Base-by-base conservation (phyloP, 2,888 invertebrate genomes). In the Andrena bicolor region DNA sequence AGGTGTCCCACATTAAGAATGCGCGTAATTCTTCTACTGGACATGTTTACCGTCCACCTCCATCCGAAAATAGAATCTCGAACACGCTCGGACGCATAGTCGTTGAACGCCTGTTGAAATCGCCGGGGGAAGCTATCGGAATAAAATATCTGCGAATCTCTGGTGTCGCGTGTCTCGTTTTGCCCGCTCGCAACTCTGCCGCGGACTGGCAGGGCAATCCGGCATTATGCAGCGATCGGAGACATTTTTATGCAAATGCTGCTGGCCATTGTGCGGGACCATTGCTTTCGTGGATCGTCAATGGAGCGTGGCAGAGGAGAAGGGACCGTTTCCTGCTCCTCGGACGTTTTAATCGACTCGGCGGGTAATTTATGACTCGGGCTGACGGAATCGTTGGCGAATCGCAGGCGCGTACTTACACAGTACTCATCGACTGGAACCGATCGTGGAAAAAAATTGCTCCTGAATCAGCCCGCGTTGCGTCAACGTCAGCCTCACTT, bases 171-270 rank as follows among this genome's bases (percentile, higher is more conserved):
- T n/a, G 41, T 65, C 23, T 41, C 28, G 41, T 63, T 30, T 63
- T 30, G 69, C 60, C 23, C 64, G 53, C 20, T 68, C 65, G 56
- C 56, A 66, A 35, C 13, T n/a, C 23, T 28, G 13, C 8, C 70
- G 53, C 66, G 10, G 35, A 48, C 32, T 35, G 0, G 2, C 20
- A 30, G 16, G 60, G 41, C 74, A 64, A 56, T 65, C 82, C 28
- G 5, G n/a, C 51, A 66, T 80, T 71, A 32, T 51, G 64, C 73
- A 66, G 58, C 20, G 70, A 48, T 32, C 26, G 35, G 63, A 69
- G 51, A 72, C 71, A 86, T 77, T 85, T 86, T 86, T 86, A 86
- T 86, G 83, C 69, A 86, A 82, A 82, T 82, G 13, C 20, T 8
- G 8, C 2, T 51, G 60, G 61, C 71, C 71, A 82, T 82, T 86